These are phyloP conservation scores for Cheirogaleus medius DNA, from an alignment of 2,113 vertebrate species.

Conservation along the genomic window DNA sequence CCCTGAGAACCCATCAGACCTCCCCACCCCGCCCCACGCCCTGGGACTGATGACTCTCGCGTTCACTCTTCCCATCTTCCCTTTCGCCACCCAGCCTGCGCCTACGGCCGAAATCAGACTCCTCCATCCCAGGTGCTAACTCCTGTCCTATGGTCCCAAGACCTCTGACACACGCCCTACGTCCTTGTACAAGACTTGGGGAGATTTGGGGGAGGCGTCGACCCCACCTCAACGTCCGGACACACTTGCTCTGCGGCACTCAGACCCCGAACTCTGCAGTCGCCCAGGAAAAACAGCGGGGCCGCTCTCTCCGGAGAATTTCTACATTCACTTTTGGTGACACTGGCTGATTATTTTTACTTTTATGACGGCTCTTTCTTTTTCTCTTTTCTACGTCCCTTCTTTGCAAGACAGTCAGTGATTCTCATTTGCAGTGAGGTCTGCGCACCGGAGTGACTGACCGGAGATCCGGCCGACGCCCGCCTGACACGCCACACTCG, in stretches of 20 bases:
- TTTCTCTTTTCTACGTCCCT: neutral
- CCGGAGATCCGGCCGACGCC: rapidly evolving
- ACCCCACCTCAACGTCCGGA: rapidly evolving
- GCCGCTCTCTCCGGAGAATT: neutral
- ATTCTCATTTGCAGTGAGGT: neutral
- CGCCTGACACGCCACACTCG: rapidly evolving
- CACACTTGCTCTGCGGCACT: rapidly evolving
- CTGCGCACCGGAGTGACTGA: rapidly evolving
- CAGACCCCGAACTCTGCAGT: rapidly evolving
- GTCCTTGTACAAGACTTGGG: neutral
- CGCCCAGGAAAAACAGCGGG: no score
- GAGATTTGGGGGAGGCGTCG: rapidly evolving
- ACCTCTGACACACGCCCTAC: neutral
- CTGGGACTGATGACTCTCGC: rapidly evolving
- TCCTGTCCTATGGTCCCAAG: no score
- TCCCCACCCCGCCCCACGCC: no score
- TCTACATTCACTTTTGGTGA: rapidly evolving
- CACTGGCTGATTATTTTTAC: neutral
- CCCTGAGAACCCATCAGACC: rapidly evolving
- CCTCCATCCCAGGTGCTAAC: rapidly evolving
- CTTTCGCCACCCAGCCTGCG: neutral
- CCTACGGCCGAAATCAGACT: rapidly evolving
- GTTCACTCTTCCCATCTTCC: rapidly evolving
- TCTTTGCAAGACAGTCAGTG: neutral
- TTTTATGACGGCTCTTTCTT: neutral